Base-by-base conservation (phyloP, 1,140 invertebrate species). In the Dryas iulia region DNA sequence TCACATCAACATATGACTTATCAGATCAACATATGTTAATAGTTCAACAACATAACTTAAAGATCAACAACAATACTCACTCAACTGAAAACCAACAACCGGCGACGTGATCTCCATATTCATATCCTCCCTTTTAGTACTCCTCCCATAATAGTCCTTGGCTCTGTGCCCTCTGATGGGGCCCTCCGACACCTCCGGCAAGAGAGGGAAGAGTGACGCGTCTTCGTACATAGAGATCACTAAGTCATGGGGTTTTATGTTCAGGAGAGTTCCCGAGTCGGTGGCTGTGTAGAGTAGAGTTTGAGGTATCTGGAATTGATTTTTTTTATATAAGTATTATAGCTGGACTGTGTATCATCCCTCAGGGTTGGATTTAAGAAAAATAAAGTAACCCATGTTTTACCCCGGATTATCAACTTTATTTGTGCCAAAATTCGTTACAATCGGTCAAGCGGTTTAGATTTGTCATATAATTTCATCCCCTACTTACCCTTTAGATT, bases 191-290 rank as follows among this genome's bases (percentile, higher is more conserved):
- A 72, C 23, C 0, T 57, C 66, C 0, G 91, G 89, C 3, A 91
- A 69, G 10, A 87, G 85, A 1, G 96, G 95, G 84, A 97, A 95
- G 2, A 97, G 86, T 53, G 94, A 95, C 11, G 93, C 95, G 69
- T 95, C 94, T 26, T 94, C 93, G 75, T 94, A 96, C 86, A 96
- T 94, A 1, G 94, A 93, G 5, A 97, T 93, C 73, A 96, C 93
- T 0, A 97, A 81, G 54, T 95, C 93, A 59, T 94, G 92, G 2
- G 91, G 78, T 7, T 84, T 78, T 7, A 63, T 74, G 21, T 79
- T 83, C 8, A 83, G 25, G 26, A 82, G 66, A 25, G 63, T 75
- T 8, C 77, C 84, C 1, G 65, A 73, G 53, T 73, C 85, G 71
- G 66, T 92, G 70, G 81, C 82, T 25, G 82, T 93, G 68, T 93